These are phyloP conservation scores for Drosophila oshimai DNA, from an alignment of 1,140 invertebrate species.

Conservation along the genomic window DNA sequence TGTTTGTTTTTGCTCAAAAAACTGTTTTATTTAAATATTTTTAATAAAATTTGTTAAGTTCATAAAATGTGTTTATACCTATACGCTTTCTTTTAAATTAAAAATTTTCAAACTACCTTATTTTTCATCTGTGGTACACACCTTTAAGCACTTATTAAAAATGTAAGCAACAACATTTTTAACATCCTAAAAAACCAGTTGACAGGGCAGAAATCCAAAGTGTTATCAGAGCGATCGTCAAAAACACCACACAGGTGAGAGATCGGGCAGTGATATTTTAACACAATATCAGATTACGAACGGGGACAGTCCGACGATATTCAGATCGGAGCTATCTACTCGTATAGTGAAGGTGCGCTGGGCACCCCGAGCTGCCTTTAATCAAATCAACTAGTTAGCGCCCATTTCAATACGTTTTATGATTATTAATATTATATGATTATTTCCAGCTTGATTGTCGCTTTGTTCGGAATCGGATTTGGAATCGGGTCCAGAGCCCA, in stretches of 20 bases:
- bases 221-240: slow-evolving; percentile 18
- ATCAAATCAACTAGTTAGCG: slow-evolving; percentile 77
- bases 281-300: slow-evolving; percentile 76
- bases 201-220: background rate
- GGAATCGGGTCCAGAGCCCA: slow-evolving; percentile 7
- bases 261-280: slow-evolving; percentile 47
- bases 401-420: slow-evolving; percentile 78
- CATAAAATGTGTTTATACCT: too few species aligned
- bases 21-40: background rate
- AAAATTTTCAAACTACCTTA: too few species aligned
- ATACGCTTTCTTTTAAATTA: too few species aligned
- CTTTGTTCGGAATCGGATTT: slow-evolving; percentile 56
- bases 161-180: background rate
- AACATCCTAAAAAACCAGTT: slow-evolving; percentile 18
- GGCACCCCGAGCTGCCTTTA: slow-evolving; percentile 51
- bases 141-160: slow-evolving; percentile 1
- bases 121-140: background rate
- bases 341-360: slow-evolving; percentile 6
- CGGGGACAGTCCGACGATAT: slow-evolving; percentile 11
- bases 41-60: background rate
- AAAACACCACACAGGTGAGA: slow-evolving; percentile 28
- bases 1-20: too few species aligned
- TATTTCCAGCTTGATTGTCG: slow-evolving; percentile 73
- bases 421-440: slow-evolving; percentile 78
- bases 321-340: slow-evolving; percentile 17